Evolutionary conservation across 2,113 vertebrate species (phyloP).

Genomic region (Athene cunicularia): DNA sequence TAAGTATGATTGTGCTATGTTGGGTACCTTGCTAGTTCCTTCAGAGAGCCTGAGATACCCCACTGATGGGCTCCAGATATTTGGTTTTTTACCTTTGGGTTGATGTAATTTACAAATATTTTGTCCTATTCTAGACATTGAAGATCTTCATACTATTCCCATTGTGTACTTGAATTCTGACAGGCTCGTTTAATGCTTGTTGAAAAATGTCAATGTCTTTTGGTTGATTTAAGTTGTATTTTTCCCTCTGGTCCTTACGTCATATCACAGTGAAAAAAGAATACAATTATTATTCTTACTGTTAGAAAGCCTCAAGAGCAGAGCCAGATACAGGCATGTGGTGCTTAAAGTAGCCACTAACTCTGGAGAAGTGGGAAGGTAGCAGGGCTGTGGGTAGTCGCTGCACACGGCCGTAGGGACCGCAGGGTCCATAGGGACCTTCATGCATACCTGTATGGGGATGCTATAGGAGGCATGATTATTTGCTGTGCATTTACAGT

Average conservation of each 20-base stretch:
- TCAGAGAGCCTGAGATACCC: neutral
- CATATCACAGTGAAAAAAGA: neutral
- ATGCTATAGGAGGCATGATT: neutral
- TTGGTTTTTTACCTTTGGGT: neutral
- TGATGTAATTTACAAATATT: neutral
- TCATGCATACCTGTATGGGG: neutral
- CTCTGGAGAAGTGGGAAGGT: neutral
- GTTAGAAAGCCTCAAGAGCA: neutral
- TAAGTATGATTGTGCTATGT: neutral
- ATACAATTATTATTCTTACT: neutral
- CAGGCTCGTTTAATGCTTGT: neutral
- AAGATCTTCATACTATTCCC: neutral
- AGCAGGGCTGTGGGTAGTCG: neutral
- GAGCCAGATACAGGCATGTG: neutral
- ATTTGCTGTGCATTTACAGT: neutral
- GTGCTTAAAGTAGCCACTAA: neutral
- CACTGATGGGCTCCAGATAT: rapidly evolving
- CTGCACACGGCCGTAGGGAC: neutral
- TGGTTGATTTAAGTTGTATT: neutral
- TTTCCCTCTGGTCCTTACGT: neutral
- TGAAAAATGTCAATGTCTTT: neutral
- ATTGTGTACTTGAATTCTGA: neutral
- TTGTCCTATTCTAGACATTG: neutral
- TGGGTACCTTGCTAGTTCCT: neutral
- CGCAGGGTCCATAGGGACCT: neutral